Conservation (phyloP, 1,140 invertebrate species). For the Hycleus cichorii region DNA sequence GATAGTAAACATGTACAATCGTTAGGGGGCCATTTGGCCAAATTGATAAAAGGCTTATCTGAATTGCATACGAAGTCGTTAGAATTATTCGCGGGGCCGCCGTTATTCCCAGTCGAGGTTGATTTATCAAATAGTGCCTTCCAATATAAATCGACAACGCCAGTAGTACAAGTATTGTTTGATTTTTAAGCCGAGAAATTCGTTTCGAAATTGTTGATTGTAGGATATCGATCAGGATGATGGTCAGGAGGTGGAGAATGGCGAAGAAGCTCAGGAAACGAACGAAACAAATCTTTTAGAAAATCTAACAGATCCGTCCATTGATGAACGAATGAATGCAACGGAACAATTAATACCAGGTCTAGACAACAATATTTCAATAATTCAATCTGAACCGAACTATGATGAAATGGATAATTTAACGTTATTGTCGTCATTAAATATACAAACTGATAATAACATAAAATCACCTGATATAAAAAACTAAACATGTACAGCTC, state of each 20-base stretch:
- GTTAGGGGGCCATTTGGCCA: slow-evolving; percentile 75
- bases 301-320: slow-evolving; percentile 12
- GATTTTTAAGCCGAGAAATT: background rate
- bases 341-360: slow-evolving; percentile 25
- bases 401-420: slow-evolving; percentile 40
- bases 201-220: slow-evolving; percentile 1
- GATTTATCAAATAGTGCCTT: slow-evolving; percentile 89
- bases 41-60: slow-evolving; percentile 71
- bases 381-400: slow-evolving; percentile 31
- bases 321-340: slow-evolving; percentile 8
- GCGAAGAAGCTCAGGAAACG: slow-evolving; percentile 31
- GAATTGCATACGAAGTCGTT: slow-evolving; percentile 61
- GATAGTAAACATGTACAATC: slow-evolving; percentile 98
- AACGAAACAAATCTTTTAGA: background rate
- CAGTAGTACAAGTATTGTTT: slow-evolving; percentile 20
- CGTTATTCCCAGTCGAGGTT: slow-evolving; percentile 93
- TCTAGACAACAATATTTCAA: slow-evolving; percentile 9
- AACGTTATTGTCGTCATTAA: slow-evolving; percentile 34
- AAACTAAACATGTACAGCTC: too few species aligned
- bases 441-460: slow-evolving; percentile 25
- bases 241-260: slow-evolving; percentile 34
- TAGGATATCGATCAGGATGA: slow-evolving; percentile 33
- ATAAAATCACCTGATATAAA: background rate
- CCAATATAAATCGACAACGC: slow-evolving; percentile 68
- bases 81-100: slow-evolving; percentile 63